These are phyloP conservation scores for Disparrhopalites patrizii DNA, from an alignment of 2,888 invertebrate genomes.

Conservation along the genomic window DNA sequence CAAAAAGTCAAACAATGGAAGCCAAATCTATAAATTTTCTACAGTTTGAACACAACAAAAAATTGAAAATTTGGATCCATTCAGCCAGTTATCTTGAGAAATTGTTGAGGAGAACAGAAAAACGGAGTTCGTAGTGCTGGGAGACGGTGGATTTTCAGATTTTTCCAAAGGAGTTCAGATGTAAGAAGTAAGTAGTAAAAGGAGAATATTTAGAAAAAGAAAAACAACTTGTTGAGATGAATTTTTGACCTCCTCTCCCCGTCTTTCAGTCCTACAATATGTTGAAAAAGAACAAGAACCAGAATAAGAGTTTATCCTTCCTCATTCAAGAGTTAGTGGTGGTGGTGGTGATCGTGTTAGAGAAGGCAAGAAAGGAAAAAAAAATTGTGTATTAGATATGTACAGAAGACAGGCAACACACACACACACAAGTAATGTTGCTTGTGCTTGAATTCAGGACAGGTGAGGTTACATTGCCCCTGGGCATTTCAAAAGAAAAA, in stretches of 20 bases:
- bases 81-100: too few relatives aligned
- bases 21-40: too few relatives aligned
- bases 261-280: constrained; percentile 11
- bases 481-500: constrained; percentile 19
- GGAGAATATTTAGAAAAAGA: neutral
- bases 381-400: neutral
- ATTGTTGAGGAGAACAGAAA: too few relatives aligned
- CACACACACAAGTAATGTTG: constrained; percentile 8
- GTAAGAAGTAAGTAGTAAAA: too few relatives aligned
- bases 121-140: too few relatives aligned
- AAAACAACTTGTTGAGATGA: constrained; percentile 5
- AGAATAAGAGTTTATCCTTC: constrained; percentile 21
- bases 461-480: constrained; percentile 30
- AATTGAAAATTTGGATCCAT: constrained; percentile 1
- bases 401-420: too few relatives aligned
- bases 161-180: too few relatives aligned
- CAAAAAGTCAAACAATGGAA: too few relatives aligned
- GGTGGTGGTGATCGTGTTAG: neutral
- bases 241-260: constrained; percentile 24
- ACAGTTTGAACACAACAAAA: neutral
- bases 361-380: neutral
- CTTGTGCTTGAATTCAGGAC: constrained; percentile 26
- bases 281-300: constrained; percentile 7
- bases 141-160: too few relatives aligned
- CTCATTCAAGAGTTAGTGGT: constrained; percentile 24